A percentile compares a stretch with the other conserved stretches of the same genome.
Conservation (phyloP, 1,140 invertebrate genomes). For the Panulirus ornatus region DNA sequence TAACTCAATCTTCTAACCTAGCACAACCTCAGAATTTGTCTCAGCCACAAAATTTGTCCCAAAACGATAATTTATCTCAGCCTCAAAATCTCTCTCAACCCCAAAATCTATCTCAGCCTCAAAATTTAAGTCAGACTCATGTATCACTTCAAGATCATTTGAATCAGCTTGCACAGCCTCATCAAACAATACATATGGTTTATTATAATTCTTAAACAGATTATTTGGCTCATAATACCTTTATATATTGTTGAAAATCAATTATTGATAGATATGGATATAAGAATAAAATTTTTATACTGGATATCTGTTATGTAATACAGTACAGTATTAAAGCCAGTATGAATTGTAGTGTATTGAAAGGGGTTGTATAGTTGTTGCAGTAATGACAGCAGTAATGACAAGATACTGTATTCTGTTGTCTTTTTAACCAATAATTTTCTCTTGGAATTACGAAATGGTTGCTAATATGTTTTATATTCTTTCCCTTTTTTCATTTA, state of each 20-base stretch:
- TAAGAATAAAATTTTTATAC: background rate
- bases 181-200: conserved; percentile 59
- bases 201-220: conserved; percentile 47
- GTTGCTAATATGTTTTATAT: background rate
- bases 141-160: conserved; percentile 52
- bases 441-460: no score
- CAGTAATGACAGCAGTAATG: background rate
- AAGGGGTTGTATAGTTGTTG: background rate
- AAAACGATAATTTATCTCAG: conserved; percentile 59
- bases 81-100: conserved; percentile 64
- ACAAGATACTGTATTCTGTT: background rate
- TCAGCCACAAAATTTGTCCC: conserved; percentile 43
- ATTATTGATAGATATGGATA: background rate
- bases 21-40: conserved; percentile 61
- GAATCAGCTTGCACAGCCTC: conserved; percentile 40
- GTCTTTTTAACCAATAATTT: no score
- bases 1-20: conserved; percentile 33
- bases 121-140: conserved; percentile 60
- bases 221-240: background rate
- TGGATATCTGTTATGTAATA: background rate
- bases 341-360: background rate
- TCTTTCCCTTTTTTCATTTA: no score
- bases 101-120: conserved; percentile 58
- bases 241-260: background rate
- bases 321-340: conserved; percentile 13